phyloP scores from a whole-genome alignment of 2,797 vertebrate genomes.

The Falco naumanni region DNA sequence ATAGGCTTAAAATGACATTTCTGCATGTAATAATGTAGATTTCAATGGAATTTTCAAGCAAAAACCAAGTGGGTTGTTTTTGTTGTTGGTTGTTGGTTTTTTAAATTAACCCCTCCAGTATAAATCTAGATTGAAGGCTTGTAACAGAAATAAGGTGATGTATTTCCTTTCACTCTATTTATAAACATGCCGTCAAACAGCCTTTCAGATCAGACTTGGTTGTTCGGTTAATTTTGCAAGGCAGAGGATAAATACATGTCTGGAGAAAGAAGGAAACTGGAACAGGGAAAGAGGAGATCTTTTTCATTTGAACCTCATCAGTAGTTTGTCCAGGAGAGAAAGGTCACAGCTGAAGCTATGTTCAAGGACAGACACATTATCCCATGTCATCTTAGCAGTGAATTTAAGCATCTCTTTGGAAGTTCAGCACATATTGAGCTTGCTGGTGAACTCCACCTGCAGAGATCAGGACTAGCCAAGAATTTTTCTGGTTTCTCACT shows the following conservation, averaged over 20 bases:
- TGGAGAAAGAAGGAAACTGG: background rate
- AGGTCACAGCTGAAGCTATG: background rate
- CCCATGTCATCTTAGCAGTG: background rate
- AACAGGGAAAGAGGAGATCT: background rate
- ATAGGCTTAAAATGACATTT: background rate
- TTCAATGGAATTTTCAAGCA: background rate
- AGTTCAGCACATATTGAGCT: background rate
- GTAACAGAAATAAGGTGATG: background rate
- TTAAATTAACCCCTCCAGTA: rapidly evolving
- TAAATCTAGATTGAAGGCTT: background rate
- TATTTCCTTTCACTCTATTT: background rate
- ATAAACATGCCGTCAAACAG: background rate
- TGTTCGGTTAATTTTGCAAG: background rate
- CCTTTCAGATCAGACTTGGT: background rate
- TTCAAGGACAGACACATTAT: background rate
- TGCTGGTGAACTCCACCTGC: background rate
- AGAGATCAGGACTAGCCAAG: background rate
- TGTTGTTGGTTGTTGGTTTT: background rate
- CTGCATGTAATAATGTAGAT: background rate
- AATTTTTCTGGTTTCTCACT: background rate
- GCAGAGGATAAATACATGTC: background rate
- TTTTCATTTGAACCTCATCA: background rate
- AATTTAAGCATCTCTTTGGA: background rate
- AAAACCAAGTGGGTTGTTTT: background rate
- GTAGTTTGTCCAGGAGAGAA: background rate